These are phyloP conservation scores for Fistularia tabacaria DNA, from an alignment of 2,797 vertebrate genomes.

Conservation along the genomic window DNA sequence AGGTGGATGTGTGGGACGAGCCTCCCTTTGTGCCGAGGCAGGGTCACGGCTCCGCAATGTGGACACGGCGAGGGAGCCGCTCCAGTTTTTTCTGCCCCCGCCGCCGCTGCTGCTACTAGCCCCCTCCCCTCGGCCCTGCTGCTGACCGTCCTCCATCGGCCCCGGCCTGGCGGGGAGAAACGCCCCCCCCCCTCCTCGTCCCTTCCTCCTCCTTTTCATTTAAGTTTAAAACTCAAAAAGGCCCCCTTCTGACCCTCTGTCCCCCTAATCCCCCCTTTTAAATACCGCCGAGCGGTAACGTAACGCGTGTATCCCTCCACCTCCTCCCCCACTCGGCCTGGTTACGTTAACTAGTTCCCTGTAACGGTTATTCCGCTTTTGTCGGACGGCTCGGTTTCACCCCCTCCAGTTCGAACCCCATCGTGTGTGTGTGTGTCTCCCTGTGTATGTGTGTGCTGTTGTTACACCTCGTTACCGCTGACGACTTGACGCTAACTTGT, in stretches of 20 bases:
- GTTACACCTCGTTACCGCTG: too few species aligned
- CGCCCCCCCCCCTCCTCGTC: too few species aligned
- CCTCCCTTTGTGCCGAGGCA: conserved; percentile 76
- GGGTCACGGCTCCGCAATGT: conserved; percentile 66
- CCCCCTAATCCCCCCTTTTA: conserved; percentile 1
- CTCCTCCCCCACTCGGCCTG: conserved; percentile 30
- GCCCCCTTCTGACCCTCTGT: too few species aligned
- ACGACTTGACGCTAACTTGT: neutral
- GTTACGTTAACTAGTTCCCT: conserved; percentile 47
- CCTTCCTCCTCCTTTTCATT: neutral
- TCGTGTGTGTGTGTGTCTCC: conserved; percentile 38
- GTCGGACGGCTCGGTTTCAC: conserved; percentile 23
- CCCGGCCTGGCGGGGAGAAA: too few species aligned
- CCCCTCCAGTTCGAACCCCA: conserved; percentile 21
- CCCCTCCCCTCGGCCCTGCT: conserved; percentile 4
- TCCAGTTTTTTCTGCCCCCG: conserved; percentile 3
- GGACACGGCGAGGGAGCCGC: conserved; percentile 53
- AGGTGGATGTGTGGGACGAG: conserved; percentile 69
- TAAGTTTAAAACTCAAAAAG: too few species aligned
- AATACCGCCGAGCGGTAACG: conserved; percentile 29
- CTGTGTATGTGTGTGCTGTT: conserved; percentile 12
- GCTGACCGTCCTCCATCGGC: neutral
- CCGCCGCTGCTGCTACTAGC: conserved; percentile 1
- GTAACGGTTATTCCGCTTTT: conserved; percentile 23
- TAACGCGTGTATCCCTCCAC: conserved; percentile 26